Percentiles rank a stretch among this genome's conserved stretches.
These are phyloP conservation scores for Lasioglossum calceatum DNA, from an alignment of 2,888 invertebrate species.

Conservation along the genomic window DNA sequence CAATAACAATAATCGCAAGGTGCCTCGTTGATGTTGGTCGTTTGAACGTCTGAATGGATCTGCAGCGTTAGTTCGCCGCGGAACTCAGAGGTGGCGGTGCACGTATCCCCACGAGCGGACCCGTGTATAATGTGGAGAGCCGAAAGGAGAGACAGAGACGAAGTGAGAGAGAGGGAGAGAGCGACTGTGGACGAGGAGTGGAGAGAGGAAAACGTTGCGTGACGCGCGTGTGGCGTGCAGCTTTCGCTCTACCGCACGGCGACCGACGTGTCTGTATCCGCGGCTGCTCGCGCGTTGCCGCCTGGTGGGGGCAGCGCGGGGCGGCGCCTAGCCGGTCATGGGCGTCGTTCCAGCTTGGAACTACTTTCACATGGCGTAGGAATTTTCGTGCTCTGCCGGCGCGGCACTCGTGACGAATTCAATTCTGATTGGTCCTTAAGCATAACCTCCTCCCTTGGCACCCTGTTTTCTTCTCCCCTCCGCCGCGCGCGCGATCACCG, in stretches of 20 bases:
- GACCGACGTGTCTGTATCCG: conserved; percentile 63
- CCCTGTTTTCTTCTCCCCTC: conserved; percentile 74
- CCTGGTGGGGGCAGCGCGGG: conserved; percentile 75
- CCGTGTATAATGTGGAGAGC: conserved; percentile 6
- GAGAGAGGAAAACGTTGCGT: conserved; percentile 60
- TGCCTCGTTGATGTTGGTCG: conserved; percentile 85
- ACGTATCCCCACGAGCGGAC: conserved; percentile 61
- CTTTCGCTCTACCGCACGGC: conserved; percentile 61
- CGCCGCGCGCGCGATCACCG: conserved; percentile 36
- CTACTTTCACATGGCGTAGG: conserved; percentile 82
- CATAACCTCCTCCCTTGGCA: conserved; percentile 83
- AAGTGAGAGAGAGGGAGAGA: neutral
- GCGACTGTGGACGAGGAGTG: conserved; percentile 19
- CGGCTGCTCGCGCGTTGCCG: conserved; percentile 61
- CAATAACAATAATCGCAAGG: conserved; percentile 74
- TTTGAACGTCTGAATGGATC: conserved; percentile 86
- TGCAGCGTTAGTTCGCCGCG: conserved; percentile 84
- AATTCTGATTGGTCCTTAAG: conserved; percentile 87
- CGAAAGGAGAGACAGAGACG: conserved; percentile 24
- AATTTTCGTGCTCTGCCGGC: conserved; percentile 76
- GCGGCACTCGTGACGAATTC: conserved; percentile 86
- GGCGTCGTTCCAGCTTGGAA: conserved; percentile 81
- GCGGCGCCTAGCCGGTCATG: conserved; percentile 79
- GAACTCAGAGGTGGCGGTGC: conserved; percentile 85
- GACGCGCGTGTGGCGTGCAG: conserved; percentile 70